Conservation (phyloP, 2,888 invertebrate species). For the Nomada ferruginata region DNA sequence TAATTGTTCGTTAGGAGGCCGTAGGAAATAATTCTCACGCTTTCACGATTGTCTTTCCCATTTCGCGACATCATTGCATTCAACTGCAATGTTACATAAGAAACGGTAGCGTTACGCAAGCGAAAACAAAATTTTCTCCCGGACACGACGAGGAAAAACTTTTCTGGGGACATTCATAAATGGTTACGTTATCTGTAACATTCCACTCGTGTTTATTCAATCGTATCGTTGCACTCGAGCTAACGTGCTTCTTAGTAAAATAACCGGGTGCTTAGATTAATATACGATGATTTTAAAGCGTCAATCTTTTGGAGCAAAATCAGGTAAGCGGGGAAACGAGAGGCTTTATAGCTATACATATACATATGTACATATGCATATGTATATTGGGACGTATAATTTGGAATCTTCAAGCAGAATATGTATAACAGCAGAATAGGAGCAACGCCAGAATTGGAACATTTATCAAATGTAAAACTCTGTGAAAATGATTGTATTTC, state of each 20-base stretch:
- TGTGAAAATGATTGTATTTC: no score
- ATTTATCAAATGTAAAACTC: no score
- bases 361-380: no score
- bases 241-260: neutral
- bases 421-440: no score
- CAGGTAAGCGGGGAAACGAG: no score
- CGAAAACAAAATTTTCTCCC: slow-evolving; percentile 43
- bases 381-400: no score
- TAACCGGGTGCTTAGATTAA: neutral
- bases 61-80: slow-evolving; percentile 26
- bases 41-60: slow-evolving; percentile 50
- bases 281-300: no score
- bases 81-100: slow-evolving; percentile 28
- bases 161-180: slow-evolving; percentile 30
- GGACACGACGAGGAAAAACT: neutral
- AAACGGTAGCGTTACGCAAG: slow-evolving; percentile 16
- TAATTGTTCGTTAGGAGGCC: slow-evolving; percentile 36
- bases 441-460: no score
- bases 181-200: neutral
- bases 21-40: slow-evolving; percentile 45
- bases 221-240: neutral
- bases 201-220: neutral
- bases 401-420: no score
- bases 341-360: no score
- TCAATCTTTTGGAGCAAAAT: no score